Conservation (phyloP, 2,113 vertebrate species). For the Holacanthus passer region DNA sequence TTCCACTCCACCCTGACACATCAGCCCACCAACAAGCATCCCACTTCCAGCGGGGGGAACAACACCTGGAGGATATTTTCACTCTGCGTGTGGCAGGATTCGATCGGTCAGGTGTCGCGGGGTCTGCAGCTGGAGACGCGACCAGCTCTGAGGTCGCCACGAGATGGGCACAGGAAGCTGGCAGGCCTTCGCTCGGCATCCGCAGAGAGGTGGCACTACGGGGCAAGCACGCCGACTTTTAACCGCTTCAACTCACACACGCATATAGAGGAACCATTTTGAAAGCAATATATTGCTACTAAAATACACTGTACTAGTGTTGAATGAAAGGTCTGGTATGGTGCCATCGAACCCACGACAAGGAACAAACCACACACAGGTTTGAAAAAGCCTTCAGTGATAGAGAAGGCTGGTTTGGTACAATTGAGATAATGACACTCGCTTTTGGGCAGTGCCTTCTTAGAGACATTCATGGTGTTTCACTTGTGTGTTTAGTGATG, state of each 20-base stretch:
- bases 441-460: background rate
- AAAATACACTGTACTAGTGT: background rate
- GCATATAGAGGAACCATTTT: background rate
- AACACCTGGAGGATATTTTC: conserved; percentile 59
- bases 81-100: conserved; percentile 34
- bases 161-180: conserved; percentile 44
- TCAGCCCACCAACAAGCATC: conserved; percentile 31
- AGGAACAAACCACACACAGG: conserved; percentile 3
- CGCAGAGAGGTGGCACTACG: conserved; percentile 43
- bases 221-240: conserved; percentile 18
- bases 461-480: background rate
- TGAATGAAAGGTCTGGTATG: background rate
- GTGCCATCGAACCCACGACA: background rate
- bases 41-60: conserved; percentile 19
- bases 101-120: conserved; percentile 50
- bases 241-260: conserved; percentile 12
- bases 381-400: background rate
- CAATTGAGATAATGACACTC: background rate
- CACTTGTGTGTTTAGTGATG: background rate
- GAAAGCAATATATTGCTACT: background rate
- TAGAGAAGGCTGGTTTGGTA: background rate
- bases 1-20: conserved; percentile 24
- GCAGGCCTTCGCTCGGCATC: conserved; percentile 21
- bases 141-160: conserved; percentile 28
- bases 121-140: conserved; percentile 58